Base-by-base conservation (phyloP, 2,113 vertebrate genomes). In the Empidonax traillii region DNA sequence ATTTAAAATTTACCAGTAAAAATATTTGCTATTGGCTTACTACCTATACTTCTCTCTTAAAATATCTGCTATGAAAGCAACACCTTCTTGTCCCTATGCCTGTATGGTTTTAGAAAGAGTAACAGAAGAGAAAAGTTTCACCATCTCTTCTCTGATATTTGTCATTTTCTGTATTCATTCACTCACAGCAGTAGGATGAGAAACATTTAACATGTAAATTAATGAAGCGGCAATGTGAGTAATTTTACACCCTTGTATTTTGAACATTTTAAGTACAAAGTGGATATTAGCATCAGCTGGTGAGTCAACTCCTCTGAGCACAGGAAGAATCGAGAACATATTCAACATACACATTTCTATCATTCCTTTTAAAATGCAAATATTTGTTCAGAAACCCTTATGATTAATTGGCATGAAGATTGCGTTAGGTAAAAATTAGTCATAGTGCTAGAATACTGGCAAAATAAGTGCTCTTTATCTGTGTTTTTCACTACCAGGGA, bases 331-430 rank as follows among this genome's bases (percentile, higher is more conserved):
- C 1, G 0, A 56, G 44, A 75, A 62, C 28, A 66, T 47, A 59
- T 77, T 85, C n/a, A 58, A 87, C 63, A 76, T 35, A 94, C 46
- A 78, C 90, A 89, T 89, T 94, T 87, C 24, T 85, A 63, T 46
- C 41, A 28, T 91, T 90, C 82, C 61, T 93, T 89, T 76, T 87
- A 84, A 89, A 94, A 93, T 89, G 55, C 41, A 93, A 90, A 87
- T 96, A 96, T 97, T 96, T 95, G 35, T 79, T 74, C 51, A 92
- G 41, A 91, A 90, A 68, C 23, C 20, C 41, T 62, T 68, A 82
- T 44, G 72, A 89, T 86, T 91, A 80, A 85, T 62, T 95, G 44
- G 8, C 68, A 87, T 66, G 58, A 95, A 88, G 68, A 90, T 81
- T 71, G 28, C 28, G 89, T 71, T 73, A 85, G 59, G 10, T 67